Evolutionary conservation across 2,797 vertebrate genomes (phyloP).

Genomic region (Leptodactylus fallax): DNA sequence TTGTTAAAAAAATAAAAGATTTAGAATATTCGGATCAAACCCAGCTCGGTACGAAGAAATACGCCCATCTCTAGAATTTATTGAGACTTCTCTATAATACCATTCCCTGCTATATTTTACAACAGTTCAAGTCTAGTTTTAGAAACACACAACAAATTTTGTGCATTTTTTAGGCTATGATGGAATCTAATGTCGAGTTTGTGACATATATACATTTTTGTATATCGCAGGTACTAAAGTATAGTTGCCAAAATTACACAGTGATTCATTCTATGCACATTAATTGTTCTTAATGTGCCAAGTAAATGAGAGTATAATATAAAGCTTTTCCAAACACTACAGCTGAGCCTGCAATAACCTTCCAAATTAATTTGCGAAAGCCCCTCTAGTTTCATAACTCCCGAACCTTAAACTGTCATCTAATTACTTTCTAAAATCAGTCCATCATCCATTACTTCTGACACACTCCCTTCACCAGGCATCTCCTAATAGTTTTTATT

Average conservation of each 20-base stretch:
- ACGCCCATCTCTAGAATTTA: no score
- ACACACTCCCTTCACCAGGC: background rate
- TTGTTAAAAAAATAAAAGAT: no score
- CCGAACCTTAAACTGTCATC: conserved; percentile 29
- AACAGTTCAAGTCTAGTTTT: no score
- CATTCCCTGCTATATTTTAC: no score
- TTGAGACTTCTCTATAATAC: no score
- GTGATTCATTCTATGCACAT: conserved; percentile 45
- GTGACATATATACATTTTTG: background rate
- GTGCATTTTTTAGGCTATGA: no score
- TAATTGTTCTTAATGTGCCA: conserved; percentile 48
- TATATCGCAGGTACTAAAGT: conserved; percentile 11
- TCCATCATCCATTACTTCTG: conserved; percentile 5
- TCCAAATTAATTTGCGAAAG: conserved; percentile 51
- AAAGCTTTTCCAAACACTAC: conserved; percentile 21
- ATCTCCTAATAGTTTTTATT: background rate
- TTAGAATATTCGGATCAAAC: no score
- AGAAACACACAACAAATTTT: no score
- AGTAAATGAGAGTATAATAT: conserved; percentile 47
- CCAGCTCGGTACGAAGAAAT: no score
- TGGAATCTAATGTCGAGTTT: background rate
- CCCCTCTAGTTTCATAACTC: conserved; percentile 37
- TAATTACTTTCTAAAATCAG: conserved; percentile 35
- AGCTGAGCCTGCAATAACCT: conserved; percentile 51
- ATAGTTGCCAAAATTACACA: conserved; percentile 19